Conservation (phyloP, 2,113 vertebrate species). For the Sinocyclocheilus grahami region DNA sequence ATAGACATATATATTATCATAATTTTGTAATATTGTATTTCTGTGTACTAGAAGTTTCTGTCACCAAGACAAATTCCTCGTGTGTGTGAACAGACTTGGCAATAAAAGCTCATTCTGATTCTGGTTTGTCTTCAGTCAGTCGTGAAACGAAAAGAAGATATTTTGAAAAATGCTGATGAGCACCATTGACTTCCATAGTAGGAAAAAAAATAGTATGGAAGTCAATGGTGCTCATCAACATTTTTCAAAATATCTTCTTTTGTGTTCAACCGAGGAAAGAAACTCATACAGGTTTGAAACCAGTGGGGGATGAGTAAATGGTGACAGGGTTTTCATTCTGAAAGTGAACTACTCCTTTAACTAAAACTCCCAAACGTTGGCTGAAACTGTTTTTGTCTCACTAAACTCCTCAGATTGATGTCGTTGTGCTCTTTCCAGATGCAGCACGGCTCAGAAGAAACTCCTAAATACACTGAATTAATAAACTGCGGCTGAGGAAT, state of each 20-base stretch:
- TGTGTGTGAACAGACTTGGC: neutral
- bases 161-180: no score
- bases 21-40: no score
- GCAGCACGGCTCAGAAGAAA: neutral
- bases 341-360: neutral
- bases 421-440: slow-evolving; percentile 26
- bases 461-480: slow-evolving; percentile 65
- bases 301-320: no score
- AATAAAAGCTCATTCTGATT: neutral
- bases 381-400: neutral
- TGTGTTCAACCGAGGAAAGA: no score
- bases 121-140: neutral
- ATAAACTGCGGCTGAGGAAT: slow-evolving; percentile 71
- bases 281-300: no score
- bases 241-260: no score
- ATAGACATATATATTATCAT: no score
- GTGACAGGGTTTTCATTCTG: neutral
- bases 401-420: neutral
- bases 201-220: no score
- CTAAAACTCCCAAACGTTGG: neutral
- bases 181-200: no score
- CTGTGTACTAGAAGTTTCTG: no score
- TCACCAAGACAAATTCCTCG: no score
- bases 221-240: no score
- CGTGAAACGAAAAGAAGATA: neutral